A percentile compares a stretch with the other conserved stretches of the same genome.
phyloP scores from a whole-genome alignment of 2,888 invertebrate species.

The Magallana nippona region DNA sequence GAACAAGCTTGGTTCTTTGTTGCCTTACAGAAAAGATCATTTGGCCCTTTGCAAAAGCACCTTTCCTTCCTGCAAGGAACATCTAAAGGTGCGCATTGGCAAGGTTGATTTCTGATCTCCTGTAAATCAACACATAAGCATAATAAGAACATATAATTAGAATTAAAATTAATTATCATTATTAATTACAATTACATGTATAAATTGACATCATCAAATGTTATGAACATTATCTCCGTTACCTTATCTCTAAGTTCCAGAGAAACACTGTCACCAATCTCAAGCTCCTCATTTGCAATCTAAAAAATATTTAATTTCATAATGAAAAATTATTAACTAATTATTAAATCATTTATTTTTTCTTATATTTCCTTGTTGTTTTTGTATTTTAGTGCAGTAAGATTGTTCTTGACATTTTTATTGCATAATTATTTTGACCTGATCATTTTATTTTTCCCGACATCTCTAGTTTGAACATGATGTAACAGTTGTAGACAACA shows the following conservation, averaged over 20 bases:
- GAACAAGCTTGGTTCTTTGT: not conserved
- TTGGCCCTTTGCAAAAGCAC: not conserved
- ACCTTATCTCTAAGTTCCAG: conserved; percentile 19
- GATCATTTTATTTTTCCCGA: not conserved
- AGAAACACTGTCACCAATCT: conserved; percentile 8
- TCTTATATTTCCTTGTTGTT: not conserved
- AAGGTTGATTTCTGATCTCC: not conserved
- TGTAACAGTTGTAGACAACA: not conserved
- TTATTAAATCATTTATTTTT: not conserved
- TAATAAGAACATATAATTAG: not conserved
- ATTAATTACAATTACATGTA: not conserved
- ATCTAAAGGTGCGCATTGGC: conserved; percentile 7
- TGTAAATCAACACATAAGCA: not conserved
- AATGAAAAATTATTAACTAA: not conserved
- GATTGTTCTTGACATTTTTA: not conserved
- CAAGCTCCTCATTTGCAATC: not conserved
- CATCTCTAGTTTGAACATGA: not conserved
- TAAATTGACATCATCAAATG: not conserved
- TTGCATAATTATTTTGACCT: conserved; percentile 4
- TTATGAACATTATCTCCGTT: not conserved
- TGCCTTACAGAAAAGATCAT: conserved; percentile 17
- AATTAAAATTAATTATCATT: not conserved
- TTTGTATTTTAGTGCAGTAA: too few species aligned
- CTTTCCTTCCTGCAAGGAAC: not conserved
- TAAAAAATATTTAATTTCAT: not conserved